Evolutionary conservation across 2,113 vertebrate species (phyloP).

Genomic region (Amazona guildingii): DNA sequence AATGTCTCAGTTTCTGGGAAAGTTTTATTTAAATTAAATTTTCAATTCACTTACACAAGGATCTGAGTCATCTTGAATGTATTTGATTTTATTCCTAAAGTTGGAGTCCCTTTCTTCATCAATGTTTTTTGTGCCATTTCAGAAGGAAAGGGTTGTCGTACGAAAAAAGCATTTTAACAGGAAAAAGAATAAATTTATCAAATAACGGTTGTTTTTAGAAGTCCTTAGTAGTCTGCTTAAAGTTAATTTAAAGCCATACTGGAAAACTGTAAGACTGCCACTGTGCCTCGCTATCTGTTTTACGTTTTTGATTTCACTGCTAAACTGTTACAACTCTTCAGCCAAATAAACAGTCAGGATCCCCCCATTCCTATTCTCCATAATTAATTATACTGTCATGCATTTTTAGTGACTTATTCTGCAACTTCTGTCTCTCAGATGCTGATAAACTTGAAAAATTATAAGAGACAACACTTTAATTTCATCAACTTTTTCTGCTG

Average conservation of each 20-base stretch:
- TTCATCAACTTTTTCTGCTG: not conserved
- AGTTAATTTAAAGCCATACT: not conserved
- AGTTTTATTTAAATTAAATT: not conserved
- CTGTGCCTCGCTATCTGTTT: not conserved
- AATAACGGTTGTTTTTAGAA: not conserved
- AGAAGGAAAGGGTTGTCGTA: not conserved
- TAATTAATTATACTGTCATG: not conserved
- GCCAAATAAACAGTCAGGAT: not conserved
- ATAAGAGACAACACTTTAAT: not conserved
- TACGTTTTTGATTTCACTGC: not conserved
- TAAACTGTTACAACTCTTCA: not conserved
- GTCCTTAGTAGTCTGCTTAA: not conserved
- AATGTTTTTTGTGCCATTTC: not conserved
- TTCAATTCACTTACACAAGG: not conserved
- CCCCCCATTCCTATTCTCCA: not conserved
- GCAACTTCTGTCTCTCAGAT: not conserved
- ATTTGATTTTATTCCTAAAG: not conserved
- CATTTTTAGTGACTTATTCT: not conserved
- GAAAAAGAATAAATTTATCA: not conserved
- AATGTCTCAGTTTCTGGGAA: not conserved
- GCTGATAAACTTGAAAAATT: not conserved
- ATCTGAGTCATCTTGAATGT: not conserved
- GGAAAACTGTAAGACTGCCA: not conserved
- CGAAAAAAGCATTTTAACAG: not conserved
- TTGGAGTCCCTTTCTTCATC: not conserved